Evolutionary conservation across 2,888 invertebrate species (phyloP).

Genomic region (Polydrusus tereticollis): DNA sequence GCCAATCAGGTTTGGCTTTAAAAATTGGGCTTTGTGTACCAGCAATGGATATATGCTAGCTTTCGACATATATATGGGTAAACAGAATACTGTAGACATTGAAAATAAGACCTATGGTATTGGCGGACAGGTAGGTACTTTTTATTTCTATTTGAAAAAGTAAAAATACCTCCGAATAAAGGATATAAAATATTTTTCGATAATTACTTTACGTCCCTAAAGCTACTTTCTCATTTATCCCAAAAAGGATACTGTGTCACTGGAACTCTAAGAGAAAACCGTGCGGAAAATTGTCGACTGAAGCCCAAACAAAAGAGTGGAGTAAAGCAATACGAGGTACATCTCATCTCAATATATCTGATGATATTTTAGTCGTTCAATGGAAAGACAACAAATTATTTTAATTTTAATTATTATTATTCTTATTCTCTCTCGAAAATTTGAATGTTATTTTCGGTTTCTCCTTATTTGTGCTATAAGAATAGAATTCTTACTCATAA

Average conservation of each 20-base stretch:
- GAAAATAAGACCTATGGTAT: slow-evolving; percentile 46
- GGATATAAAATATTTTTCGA: too few species aligned
- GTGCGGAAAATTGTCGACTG: slow-evolving; percentile 25
- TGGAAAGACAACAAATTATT: slow-evolving; percentile 49
- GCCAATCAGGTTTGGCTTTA: too few species aligned
- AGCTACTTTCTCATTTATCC: slow-evolving; percentile 16
- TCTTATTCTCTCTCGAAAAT: too few species aligned
- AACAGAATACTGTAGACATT: not conserved
- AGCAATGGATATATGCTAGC: too few species aligned
- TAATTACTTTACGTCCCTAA: slow-evolving; percentile 36
- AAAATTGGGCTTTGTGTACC: too few species aligned
- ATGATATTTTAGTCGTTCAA: slow-evolving; percentile 24
- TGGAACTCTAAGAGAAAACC: slow-evolving; percentile 36
- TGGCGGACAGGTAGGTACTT: slow-evolving; percentile 51
- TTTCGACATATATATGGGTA: too few species aligned
- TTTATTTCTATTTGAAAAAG: slow-evolving; percentile 15
- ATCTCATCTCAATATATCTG: not conserved
- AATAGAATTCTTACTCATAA: too few species aligned
- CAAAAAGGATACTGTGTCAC: slow-evolving; percentile 25
- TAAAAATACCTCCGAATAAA: slow-evolving; percentile 15
- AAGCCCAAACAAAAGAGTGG: slow-evolving; percentile 9
- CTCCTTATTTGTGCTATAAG: too few species aligned
- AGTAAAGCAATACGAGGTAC: slow-evolving; percentile 7
- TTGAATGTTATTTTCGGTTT: too few species aligned
- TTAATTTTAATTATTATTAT: too few species aligned